Conservation (phyloP, 2,888 invertebrate genomes). For the Chironomus tentans region DNA sequence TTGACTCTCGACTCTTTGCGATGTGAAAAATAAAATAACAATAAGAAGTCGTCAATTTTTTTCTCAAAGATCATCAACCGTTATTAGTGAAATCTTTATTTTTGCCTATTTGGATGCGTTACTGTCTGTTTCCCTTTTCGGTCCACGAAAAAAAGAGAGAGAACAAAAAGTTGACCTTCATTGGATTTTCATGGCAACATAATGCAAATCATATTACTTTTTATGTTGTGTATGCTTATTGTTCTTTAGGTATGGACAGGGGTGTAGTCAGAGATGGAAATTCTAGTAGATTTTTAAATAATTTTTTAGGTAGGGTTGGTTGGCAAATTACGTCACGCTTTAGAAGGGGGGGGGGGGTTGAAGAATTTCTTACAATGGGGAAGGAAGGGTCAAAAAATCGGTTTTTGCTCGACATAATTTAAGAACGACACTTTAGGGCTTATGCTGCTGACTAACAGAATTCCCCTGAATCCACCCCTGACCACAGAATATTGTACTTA, state of each 20-base stretch:
- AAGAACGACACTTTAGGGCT: too few species aligned
- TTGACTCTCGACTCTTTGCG: neutral
- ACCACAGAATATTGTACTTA: neutral
- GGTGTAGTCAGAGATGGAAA: too few species aligned
- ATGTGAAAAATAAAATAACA: neutral
- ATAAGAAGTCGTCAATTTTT: too few species aligned
- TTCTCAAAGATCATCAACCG: neutral
- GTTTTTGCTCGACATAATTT: too few species aligned
- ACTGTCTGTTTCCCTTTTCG: neutral
- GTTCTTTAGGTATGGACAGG: neutral
- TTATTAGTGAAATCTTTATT: neutral
- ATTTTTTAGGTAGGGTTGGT: too few species aligned
- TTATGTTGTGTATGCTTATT: neutral
- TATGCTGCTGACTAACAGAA: too few species aligned
- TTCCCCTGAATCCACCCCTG: too few species aligned
- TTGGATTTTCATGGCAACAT: neutral
- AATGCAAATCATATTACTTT: neutral
- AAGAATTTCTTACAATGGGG: too few species aligned
- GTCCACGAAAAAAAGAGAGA: neutral
- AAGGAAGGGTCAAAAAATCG: too few species aligned
- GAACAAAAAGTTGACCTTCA: neutral
- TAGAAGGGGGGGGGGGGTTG: too few species aligned
- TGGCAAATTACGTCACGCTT: too few species aligned
- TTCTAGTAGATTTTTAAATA: too few species aligned
- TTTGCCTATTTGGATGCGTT: neutral